A percentile compares a stretch with the other conserved stretches of the same genome.
These are phyloP conservation scores for Halcyon senegalensis DNA, from an alignment of 2,113 vertebrate genomes.

Conservation along the genomic window DNA sequence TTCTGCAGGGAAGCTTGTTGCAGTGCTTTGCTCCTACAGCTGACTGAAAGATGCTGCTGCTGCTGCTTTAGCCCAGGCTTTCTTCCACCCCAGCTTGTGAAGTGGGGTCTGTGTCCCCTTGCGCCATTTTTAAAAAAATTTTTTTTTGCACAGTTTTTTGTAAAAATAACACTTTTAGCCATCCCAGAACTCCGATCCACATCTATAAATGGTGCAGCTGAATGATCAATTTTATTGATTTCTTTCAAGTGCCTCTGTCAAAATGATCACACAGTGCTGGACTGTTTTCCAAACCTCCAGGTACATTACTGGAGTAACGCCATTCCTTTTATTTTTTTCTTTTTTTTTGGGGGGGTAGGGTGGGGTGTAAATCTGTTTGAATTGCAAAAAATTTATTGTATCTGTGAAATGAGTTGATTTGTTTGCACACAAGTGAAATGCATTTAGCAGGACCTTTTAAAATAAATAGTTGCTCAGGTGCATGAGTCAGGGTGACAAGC, in stretches of 20 bases:
- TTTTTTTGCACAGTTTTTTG: background rate
- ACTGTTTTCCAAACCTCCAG: conserved; percentile 20
- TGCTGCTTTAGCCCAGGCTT: background rate
- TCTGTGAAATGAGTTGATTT: background rate
- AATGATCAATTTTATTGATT: conserved; percentile 71
- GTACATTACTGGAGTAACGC: background rate
- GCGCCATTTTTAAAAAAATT: background rate
- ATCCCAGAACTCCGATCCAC: conserved; percentile 1
- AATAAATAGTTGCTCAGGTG: background rate
- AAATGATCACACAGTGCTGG: conserved; percentile 57
- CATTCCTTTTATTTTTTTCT: background rate
- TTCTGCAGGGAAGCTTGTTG: background rate
- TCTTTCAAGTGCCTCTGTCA: conserved; percentile 67
- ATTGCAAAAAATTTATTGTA: background rate
- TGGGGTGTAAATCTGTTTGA: background rate
- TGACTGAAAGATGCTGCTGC: background rate
- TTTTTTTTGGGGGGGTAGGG: no score
- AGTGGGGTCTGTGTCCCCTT: background rate
- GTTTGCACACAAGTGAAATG: background rate
- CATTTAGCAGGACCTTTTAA: background rate
- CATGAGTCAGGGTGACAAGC: background rate
- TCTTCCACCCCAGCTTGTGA: background rate
- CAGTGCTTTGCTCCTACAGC: accelerated
- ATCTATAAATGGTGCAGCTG: background rate
- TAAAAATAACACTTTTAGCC: conserved; percentile 12